Conservation (phyloP, 2,797 vertebrate genomes). For the Peromyscus attwateri region DNA sequence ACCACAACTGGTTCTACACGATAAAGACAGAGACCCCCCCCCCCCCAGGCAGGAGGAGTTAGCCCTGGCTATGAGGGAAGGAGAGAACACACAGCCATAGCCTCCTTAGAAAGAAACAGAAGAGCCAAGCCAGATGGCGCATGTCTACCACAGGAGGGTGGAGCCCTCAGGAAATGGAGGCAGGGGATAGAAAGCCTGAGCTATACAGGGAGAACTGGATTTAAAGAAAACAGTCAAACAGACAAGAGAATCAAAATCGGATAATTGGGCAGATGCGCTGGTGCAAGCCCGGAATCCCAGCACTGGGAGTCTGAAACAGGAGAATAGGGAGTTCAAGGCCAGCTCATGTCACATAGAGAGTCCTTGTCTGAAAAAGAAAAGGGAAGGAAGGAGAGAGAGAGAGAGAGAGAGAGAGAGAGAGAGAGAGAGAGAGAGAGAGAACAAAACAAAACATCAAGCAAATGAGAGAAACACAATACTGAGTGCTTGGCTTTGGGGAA, state of each 20-base stretch:
- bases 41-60: not conserved
- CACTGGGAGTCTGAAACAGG: not conserved
- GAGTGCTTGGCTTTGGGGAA: not conserved
- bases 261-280: not conserved
- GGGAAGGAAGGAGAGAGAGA: not conserved
- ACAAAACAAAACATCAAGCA: not conserved
- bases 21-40: not conserved
- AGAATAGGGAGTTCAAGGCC: not conserved
- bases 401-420: too few relatives aligned
- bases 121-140: not conserved
- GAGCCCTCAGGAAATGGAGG: not conserved
- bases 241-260: not conserved
- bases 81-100: not conserved
- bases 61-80: not conserved
- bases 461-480: too few relatives aligned
- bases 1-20: fast-evolving
- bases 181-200: not conserved
- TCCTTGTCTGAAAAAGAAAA: not conserved
- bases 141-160: not conserved
- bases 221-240: not conserved
- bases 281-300: not conserved
- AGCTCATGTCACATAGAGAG: not conserved
- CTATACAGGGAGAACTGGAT: not conserved
- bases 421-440: too few relatives aligned
- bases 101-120: not conserved